phyloP scores from a whole-genome alignment of 2,797 vertebrate species.

The Poecilia velifera region DNA sequence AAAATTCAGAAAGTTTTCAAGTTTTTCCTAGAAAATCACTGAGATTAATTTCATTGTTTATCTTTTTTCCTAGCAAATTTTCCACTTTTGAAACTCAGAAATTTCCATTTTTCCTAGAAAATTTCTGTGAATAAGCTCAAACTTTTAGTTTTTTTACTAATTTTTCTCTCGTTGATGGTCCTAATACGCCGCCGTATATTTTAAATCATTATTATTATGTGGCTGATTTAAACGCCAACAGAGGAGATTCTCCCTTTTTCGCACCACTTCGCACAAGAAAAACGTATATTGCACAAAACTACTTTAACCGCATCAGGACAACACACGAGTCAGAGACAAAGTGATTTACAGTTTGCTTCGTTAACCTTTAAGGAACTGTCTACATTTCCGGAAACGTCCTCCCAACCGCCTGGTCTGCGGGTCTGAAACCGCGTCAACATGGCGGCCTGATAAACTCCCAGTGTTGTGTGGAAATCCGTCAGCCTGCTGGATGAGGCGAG shows the following conservation, averaged over 20 bases:
- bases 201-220: conserved; percentile 42
- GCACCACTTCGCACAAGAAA: conserved; percentile 44
- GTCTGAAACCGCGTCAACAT: conserved; percentile 29
- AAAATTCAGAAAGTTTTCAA: too few species aligned
- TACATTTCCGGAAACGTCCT: conserved; percentile 19
- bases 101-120: too few species aligned
- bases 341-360: conserved; percentile 39
- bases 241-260: conserved; percentile 26
- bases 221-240: conserved; percentile 28
- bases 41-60: too few species aligned
- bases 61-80: too few species aligned
- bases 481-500: conserved; percentile 40
- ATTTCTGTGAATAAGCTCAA: too few species aligned
- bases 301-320: conserved; percentile 43
- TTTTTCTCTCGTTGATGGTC: too few species aligned
- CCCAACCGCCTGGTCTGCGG: conserved; percentile 21
- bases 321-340: conserved; percentile 19
- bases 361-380: conserved; percentile 16
- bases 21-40: too few species aligned
- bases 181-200: conserved; percentile 12
- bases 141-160: too few species aligned
- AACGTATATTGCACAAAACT: conserved; percentile 69
- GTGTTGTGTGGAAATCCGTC: conserved; percentile 24
- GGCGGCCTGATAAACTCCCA: conserved; percentile 21
- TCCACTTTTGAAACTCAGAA: too few species aligned